phyloP scores from a whole-genome alignment of 2,797 vertebrate genomes.

The Hybognathus amarus region DNA sequence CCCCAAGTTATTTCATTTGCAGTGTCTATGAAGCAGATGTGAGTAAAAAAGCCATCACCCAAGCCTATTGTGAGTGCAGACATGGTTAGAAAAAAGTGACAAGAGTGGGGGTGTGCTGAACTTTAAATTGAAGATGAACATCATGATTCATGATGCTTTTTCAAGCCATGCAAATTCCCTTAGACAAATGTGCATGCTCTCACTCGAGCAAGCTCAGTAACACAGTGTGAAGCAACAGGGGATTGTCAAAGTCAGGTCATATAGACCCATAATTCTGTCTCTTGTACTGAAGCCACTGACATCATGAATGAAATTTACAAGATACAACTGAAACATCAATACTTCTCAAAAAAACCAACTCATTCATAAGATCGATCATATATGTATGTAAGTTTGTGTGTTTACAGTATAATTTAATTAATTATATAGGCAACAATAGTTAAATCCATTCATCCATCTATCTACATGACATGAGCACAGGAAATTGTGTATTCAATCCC shows the following conservation, averaged over 20 bases:
- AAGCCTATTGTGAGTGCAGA: conserved; percentile 39
- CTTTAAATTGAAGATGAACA: conserved; percentile 24
- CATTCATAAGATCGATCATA: too few species aligned
- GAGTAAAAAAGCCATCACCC: conserved; percentile 41
- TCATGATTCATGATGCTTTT: conserved; percentile 14
- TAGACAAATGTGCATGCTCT: conserved; percentile 16
- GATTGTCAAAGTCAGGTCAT: conserved; percentile 44
- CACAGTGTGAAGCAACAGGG: conserved; percentile 14
- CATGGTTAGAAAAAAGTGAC: not conserved
- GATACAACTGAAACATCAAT: conserved; percentile 9
- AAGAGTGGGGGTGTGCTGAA: conserved; percentile 12
- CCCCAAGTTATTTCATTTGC: conserved; percentile 10
- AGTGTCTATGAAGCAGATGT: conserved; percentile 49
- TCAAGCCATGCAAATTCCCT: conserved; percentile 9
- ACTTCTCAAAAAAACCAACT: not conserved
- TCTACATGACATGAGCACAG: not conserved
- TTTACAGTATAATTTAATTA: too few species aligned
- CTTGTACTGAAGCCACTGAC: conserved; percentile 17
- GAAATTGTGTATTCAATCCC: conserved; percentile 29
- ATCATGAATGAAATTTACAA: conserved; percentile 31
- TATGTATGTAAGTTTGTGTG: too few species aligned
- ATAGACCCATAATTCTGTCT: conserved; percentile 38
- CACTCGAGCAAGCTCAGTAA: not conserved
- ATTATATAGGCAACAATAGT: too few species aligned
- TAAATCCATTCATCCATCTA: not conserved